Evolutionary conservation across 2,888 invertebrate species (phyloP), one percentile per base, ranked within the genome.

Genomic region (Scaptodrosophila latifasciaeformis): DNA sequence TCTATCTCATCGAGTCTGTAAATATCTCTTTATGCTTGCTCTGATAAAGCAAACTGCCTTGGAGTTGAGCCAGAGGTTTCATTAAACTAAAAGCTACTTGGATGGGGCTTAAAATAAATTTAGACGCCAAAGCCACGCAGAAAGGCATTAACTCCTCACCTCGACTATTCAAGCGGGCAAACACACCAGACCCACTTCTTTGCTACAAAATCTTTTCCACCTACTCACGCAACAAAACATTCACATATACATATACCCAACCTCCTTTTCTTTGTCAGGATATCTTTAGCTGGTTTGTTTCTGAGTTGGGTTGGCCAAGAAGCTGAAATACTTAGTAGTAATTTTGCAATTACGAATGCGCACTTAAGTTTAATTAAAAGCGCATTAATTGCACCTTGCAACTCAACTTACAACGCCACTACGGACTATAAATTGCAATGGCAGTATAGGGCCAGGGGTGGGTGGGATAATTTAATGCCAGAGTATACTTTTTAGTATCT

Each of bases 311-410:
- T n/a, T n/a, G 10, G 9, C 17, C 43, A 12, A 35, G 34, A 50
- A 54, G 60, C 52, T 51, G 9, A 65, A 70, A 65, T 62, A 54
- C 65, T 70, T 70, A 47, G 51, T 31, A 50, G 62, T 65, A 75
- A 67, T 70, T 78, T 70, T 46, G 62, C 78, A 75, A 78, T 78
- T 78, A 70, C 67, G 69, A 71, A 70, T 71, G 74, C 75, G 63
- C 75, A 75, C 78, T 78, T 71, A 58, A 71, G 72, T 75, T 75
- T 67, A 65, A 75, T 75, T 75, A 74, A 74, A 74, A 68, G 68
- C 62, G 68, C 72, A 76, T 74, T 74, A 75, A 74, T 78, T 71
- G 75, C 67, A 67, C 62, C 59, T 37, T 39, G 59, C 69, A 57
- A 59, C 37, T 52, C 24, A 49, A 53, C 42, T 35, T 44, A 10